Conservation (phyloP, 1,140 invertebrate species). For the Pararge aegeria region DNA sequence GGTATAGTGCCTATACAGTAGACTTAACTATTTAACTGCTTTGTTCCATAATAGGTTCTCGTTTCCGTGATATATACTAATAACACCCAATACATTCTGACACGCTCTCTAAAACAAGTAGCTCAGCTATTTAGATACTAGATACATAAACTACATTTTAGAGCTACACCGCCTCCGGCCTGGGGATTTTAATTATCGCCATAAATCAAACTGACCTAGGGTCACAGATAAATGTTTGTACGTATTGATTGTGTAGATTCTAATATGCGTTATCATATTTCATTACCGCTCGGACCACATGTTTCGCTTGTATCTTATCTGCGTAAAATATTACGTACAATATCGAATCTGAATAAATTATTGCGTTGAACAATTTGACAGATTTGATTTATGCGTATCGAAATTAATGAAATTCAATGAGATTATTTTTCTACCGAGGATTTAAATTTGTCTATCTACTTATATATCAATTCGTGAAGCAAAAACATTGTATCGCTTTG, state of each 20-base stretch:
- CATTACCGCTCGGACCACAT: neutral
- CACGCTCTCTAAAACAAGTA: conserved; percentile 9
- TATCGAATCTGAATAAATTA: conserved; percentile 2
- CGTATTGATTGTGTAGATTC: conserved; percentile 31
- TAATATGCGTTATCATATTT: conserved; percentile 14
- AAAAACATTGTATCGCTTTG: too few relatives aligned
- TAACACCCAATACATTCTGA: neutral
- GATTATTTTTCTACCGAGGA: too few relatives aligned
- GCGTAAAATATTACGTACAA: neutral
- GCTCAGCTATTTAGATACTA: conserved; percentile 7
- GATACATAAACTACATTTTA: conserved; percentile 7
- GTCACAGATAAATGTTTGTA: conserved; percentile 34
- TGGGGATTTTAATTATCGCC: conserved; percentile 25
- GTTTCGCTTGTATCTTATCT: conserved; percentile 1
- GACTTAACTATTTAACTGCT: too few relatives aligned
- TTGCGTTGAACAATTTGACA: neutral
- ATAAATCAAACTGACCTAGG: conserved; percentile 33
- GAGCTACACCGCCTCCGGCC: neutral
- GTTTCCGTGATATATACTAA: neutral
- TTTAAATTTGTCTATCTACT: too few relatives aligned
- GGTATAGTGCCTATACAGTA: too few relatives aligned
- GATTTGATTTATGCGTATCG: neutral
- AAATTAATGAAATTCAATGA: too few relatives aligned
- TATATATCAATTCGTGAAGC: too few relatives aligned
- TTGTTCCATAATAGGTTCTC: neutral